phyloP scores from a whole-genome alignment of 1,140 invertebrate genomes.

The Papilio machaon region DNA sequence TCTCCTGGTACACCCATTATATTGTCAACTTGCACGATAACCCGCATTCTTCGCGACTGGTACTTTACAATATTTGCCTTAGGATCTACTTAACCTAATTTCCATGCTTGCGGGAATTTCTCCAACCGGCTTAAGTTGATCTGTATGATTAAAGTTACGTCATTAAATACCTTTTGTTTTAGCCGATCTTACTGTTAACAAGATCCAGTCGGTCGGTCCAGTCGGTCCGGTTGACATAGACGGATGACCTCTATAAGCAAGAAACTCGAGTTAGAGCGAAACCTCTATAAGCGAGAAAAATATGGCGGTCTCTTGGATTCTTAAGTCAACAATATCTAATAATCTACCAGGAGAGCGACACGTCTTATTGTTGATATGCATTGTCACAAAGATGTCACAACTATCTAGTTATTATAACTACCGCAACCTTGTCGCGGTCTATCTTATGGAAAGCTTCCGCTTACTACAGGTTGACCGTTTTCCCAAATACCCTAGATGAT shows the following conservation, averaged over 20 bases:
- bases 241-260: too few relatives aligned
- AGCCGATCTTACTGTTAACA: not conserved
- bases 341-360: too few relatives aligned
- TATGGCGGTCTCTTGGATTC: too few relatives aligned
- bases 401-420: not conserved
- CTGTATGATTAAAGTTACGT: not conserved
- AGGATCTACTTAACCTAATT: conserved; percentile 24
- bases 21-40: conserved; percentile 33
- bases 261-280: too few relatives aligned
- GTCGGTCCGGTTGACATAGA: too few relatives aligned
- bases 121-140: not conserved
- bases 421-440: not conserved
- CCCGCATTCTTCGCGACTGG: conserved; percentile 11
- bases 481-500: not conserved
- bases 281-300: too few relatives aligned
- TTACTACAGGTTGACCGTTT: not conserved
- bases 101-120: not conserved
- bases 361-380: not conserved
- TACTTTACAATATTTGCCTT: conserved; percentile 29
- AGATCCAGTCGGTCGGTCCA: not conserved
- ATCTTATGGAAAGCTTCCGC: not conserved
- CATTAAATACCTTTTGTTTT: not conserved
- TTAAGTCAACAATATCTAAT: too few relatives aligned
- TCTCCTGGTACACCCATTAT: conserved; percentile 31
- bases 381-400: not conserved